Evolutionary conservation across 2,797 vertebrate species (phyloP).

Genomic region (Dipus sagitta): DNA sequence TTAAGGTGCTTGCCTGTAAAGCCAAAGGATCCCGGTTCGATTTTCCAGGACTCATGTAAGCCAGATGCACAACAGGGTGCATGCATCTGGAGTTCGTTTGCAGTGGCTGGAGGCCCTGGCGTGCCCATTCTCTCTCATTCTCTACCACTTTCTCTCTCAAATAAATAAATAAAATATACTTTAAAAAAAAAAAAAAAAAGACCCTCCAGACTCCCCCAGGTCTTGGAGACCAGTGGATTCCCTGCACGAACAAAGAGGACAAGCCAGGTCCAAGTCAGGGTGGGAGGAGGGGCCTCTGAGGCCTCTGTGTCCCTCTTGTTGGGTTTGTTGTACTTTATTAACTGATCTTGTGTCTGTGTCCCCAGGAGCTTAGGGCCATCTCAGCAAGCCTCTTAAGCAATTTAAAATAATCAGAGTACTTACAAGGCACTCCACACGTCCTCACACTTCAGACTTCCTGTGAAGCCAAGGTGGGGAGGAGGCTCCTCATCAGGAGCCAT

Average conservation of each 20-base stretch:
- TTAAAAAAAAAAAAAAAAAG: no score
- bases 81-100: no score
- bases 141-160: no score
- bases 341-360: slow-evolving; percentile 76
- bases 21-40: no score
- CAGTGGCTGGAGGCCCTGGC: no score
- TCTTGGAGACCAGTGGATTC: neutral
- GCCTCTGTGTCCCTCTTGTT: neutral
- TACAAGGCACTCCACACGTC: slow-evolving; percentile 53
- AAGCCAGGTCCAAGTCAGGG: no score
- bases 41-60: no score
- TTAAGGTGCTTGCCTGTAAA: no score
- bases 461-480: neutral
- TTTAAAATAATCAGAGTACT: slow-evolving; percentile 81
- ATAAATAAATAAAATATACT: no score
- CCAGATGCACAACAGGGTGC: no score
- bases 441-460: neutral
- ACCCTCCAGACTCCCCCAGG: no score
- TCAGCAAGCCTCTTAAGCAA: slow-evolving; percentile 72
- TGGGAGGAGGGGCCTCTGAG: neutral
- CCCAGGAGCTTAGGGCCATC: slow-evolving; percentile 52
- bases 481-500: neutral
- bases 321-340: slow-evolving; percentile 47
- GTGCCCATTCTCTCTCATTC: no score
- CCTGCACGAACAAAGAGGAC: neutral